Evolutionary conservation across 2,888 invertebrate species (phyloP).

Genomic region (Polydrusus pterygomalis): DNA sequence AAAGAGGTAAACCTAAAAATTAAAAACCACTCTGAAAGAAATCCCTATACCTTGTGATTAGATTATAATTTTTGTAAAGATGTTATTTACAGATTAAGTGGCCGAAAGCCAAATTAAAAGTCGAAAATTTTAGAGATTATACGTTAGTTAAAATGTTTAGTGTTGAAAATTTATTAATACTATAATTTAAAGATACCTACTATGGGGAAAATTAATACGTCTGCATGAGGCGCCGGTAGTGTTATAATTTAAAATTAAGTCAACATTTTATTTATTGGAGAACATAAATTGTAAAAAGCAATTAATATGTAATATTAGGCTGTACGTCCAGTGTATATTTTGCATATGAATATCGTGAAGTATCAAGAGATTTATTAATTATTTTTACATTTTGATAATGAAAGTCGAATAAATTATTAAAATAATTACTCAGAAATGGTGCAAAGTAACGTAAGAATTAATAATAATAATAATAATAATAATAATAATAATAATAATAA

Average conservation of each 20-base stretch:
- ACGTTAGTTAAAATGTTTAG: conserved; percentile 27
- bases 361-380: not conserved
- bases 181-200: conserved; percentile 42
- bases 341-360: conserved; percentile 4
- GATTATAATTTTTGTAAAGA: conserved; percentile 45
- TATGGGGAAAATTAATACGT: conserved; percentile 36
- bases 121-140: conserved; percentile 29
- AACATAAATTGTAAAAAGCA: conserved; percentile 6
- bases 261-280: conserved; percentile 22
- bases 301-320: not conserved
- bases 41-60: conserved; percentile 42
- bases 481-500: no score
- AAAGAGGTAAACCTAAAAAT: conserved; percentile 37
- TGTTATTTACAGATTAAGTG: conserved; percentile 39
- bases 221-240: conserved; percentile 22
- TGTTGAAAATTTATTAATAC: conserved; percentile 40
- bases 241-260: conserved; percentile 28
- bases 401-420: not conserved
- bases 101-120: conserved; percentile 20
- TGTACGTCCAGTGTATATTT: no score
- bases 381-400: not conserved
- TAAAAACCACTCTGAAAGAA: conserved; percentile 42
- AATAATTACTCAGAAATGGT: no score
- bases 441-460: no score
- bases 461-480: no score